Evolutionary conservation across 2,113 vertebrate species (phyloP).

Genomic region (Cottus gobio): DNA sequence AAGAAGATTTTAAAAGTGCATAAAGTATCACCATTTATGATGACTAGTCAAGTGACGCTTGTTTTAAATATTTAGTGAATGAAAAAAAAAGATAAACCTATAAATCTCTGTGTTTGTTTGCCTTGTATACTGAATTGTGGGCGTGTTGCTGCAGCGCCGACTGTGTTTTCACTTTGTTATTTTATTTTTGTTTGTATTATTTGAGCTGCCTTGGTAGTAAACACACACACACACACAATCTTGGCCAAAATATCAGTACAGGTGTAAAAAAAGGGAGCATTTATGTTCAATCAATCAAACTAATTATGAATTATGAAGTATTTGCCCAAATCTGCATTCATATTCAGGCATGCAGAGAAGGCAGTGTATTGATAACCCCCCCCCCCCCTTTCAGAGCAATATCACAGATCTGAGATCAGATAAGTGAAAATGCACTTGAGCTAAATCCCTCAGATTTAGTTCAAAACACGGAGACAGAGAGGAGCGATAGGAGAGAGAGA

Average conservation of each 20-base stretch:
- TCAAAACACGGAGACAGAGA: not conserved
- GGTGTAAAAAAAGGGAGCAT: slow-evolving; percentile 15
- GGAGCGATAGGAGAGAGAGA: no score
- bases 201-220: slow-evolving; percentile 77
- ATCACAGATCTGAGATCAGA: not conserved
- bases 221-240: slow-evolving; percentile 56
- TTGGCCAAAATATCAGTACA: slow-evolving; percentile 8
- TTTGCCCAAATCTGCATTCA: slow-evolving; percentile 47
- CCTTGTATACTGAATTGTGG: slow-evolving; percentile 81
- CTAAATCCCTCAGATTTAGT: not conserved
- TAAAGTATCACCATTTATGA: slow-evolving; percentile 74
- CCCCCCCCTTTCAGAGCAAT: not conserved
- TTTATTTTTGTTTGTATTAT: slow-evolving; percentile 42
- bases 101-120: slow-evolving; percentile 84
- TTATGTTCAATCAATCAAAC: not conserved
- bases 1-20: slow-evolving; percentile 57
- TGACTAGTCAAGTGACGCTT: slow-evolving; percentile 81
- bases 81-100: slow-evolving; percentile 73
- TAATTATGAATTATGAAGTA: not conserved
- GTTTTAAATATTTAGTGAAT: slow-evolving; percentile 87
- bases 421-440: rapidly evolving
- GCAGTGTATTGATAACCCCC: not conserved
- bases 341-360: not conserved
- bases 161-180: slow-evolving; percentile 36
- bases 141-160: slow-evolving; percentile 59